These are phyloP conservation scores for Sinocyclocheilus rhinocerous DNA, from an alignment of 2,113 vertebrate genomes.

Conservation along the genomic window DNA sequence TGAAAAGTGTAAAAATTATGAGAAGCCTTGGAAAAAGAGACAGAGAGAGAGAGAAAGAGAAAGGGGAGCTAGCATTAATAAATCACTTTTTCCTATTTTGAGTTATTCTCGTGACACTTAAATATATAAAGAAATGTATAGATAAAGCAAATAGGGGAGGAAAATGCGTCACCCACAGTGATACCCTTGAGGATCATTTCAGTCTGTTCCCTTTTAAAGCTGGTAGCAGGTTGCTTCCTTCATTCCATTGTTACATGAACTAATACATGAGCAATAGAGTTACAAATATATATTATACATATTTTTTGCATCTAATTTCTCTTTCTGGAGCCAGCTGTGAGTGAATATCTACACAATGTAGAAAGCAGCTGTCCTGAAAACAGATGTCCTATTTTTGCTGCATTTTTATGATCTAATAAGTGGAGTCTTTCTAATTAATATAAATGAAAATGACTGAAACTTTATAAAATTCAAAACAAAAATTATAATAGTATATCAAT, in stretches of 20 bases:
- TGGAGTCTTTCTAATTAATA: background rate
- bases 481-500: no score
- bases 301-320: conserved; percentile 31
- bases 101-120: conserved; percentile 49
- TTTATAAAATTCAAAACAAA: no score
- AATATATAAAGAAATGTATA: conserved; percentile 78
- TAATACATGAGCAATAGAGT: conserved; percentile 41
- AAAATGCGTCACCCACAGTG: conserved; percentile 70
- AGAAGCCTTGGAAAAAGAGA: conserved; percentile 26
- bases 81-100: conserved; percentile 63
- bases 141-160: conserved; percentile 70
- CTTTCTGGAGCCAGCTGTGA: conserved; percentile 44
- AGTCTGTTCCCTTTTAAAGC: conserved; percentile 77
- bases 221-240: conserved; percentile 71
- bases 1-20: conserved; percentile 22
- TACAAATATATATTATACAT: conserved; percentile 36
- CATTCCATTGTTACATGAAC: conserved; percentile 55
- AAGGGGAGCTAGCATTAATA: conserved; percentile 65
- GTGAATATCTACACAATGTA: conserved; percentile 33
- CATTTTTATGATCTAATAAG: background rate
- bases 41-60: conserved; percentile 53
- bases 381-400: no score
- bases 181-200: conserved; percentile 77
- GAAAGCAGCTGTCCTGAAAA: background rate
- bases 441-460: no score